A percentile compares a stretch with the other conserved stretches of the same genome.
Conservation (phyloP, 2,113 vertebrate species). For the Pteruthius melanotis region DNA sequence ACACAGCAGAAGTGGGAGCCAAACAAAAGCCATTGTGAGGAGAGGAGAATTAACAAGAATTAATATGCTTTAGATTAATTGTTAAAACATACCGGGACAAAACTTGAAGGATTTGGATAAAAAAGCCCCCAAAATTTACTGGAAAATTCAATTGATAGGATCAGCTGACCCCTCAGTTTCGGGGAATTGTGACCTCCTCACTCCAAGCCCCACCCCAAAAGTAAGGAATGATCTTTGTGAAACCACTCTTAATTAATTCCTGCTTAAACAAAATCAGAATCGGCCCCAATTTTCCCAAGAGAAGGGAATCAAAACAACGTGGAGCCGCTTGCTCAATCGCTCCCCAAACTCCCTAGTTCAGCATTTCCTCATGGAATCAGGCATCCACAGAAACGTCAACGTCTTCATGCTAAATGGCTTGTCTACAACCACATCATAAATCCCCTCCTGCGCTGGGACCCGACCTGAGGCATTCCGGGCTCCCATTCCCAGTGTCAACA, state of each 20-base stretch:
- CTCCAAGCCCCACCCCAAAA: neutral
- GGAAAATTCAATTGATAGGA: neutral
- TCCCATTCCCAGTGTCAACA: neutral
- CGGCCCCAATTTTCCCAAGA: neutral
- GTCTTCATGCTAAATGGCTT: neutral
- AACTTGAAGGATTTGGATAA: neutral
- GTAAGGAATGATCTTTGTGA: neutral
- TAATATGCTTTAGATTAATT: neutral
- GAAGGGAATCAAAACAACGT: neutral
- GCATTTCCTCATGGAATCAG: neutral
- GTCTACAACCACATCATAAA: neutral
- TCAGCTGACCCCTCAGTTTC: rapidly evolving
- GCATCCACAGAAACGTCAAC: neutral
- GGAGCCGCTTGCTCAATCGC: neutral
- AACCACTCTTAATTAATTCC: neutral
- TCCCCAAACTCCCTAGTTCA: neutral
- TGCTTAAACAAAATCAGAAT: neutral
- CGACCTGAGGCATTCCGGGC: neutral
- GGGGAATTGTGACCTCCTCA: neutral
- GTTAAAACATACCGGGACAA: neutral
- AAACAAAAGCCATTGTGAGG: conserved; percentile 32
- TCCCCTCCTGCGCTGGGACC: rapidly evolving
- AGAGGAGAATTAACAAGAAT: neutral
- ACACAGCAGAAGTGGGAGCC: neutral
- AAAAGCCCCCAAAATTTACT: rapidly evolving